Evolutionary conservation across 2,888 invertebrate genomes (phyloP), one percentile per base, ranked within the genome.

Genomic region (Pterobdella sp.): DNA sequence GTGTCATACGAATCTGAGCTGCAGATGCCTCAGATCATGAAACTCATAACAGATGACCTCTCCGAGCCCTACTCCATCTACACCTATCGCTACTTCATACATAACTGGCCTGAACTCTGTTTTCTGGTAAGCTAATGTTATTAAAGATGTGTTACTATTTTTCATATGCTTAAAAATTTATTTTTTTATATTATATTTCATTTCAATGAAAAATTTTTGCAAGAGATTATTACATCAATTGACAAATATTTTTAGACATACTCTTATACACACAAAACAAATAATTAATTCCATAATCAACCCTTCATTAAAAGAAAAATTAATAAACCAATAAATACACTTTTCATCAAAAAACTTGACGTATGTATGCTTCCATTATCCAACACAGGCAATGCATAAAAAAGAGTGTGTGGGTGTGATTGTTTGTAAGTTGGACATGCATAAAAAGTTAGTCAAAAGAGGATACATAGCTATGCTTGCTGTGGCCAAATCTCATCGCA

Each of bases 31-130:
- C 92, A 94, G 85, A 97, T 98, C 79, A 97, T 98, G 94, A 90
- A 91, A 86, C 89, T 98, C 82, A 97, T 98, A 84, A 95, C 96
- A 84, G 95, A 94, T 85, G 98, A 98, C 87, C 88, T 98, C 79
- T 96, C 96, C 75, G 98, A 98, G 88, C 98, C 98, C 56, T 98
- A 98, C 87, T 97, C 97, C 78, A 97, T 98, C 87, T 99, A 98
- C 86, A 99, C 98, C 37, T 98, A 98, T 87, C 90, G 98, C 86
- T 99, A 97, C 88, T 98, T 98, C 87, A 96, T 98, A 84, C 95
- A 98, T 85, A 97, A 97, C 85, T 99, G 98, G 98, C 97, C 97
- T 84, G 93, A 96, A 86, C 87, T 98, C 79, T 98, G 97, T 86
- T 95, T 94, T 86, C 87, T 98, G 87, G 91, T 91, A 85, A 87